Percentiles rank a stretch among this genome's conserved stretches.
Conservation (phyloP, 2,797 vertebrate species). For the Gadopsis marmoratus region DNA sequence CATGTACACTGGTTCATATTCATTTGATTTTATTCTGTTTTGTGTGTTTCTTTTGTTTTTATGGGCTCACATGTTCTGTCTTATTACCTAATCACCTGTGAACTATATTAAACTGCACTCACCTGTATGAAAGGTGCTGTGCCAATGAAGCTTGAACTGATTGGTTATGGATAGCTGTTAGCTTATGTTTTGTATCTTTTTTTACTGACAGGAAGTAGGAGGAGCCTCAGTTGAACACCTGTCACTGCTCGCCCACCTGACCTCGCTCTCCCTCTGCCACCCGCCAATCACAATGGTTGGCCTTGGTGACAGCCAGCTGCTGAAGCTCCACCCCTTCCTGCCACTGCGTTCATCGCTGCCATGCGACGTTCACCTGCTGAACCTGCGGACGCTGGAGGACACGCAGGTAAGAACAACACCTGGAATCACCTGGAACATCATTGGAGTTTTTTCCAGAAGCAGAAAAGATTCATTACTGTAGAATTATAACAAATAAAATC, state of each 20-base stretch:
- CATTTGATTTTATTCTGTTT: too few species aligned
- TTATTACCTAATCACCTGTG: too few species aligned
- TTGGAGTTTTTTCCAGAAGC: too few species aligned
- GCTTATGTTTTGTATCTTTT: neutral
- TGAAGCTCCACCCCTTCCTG: slow-evolving; percentile 80
- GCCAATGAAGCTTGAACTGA: too few species aligned
- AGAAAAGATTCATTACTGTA: too few species aligned
- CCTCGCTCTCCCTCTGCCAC: slow-evolving; percentile 88
- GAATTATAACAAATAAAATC: too few species aligned
- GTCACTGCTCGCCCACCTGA: slow-evolving; percentile 90
- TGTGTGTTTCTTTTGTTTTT: too few species aligned
- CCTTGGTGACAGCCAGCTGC: slow-evolving; percentile 35
- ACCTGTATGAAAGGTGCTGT: too few species aligned
- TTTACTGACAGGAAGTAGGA: slow-evolving; percentile 69
- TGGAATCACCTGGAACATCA: neutral
- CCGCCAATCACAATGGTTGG: slow-evolving; percentile 83
- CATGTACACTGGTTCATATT: too few species aligned
- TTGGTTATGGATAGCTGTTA: too few species aligned
- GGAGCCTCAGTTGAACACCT: slow-evolving; percentile 87
- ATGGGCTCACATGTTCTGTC: too few species aligned
- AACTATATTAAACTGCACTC: too few species aligned
- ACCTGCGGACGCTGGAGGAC: slow-evolving; percentile 90
- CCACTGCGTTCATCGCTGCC: slow-evolving; percentile 88
- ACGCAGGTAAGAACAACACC: slow-evolving; percentile 79
- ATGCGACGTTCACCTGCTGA: slow-evolving; percentile 92